Evolutionary conservation across 1,140 invertebrate species (phyloP), one percentile per base, ranked within the genome.

Genomic region (Maconellicoccus hirsutus): DNA sequence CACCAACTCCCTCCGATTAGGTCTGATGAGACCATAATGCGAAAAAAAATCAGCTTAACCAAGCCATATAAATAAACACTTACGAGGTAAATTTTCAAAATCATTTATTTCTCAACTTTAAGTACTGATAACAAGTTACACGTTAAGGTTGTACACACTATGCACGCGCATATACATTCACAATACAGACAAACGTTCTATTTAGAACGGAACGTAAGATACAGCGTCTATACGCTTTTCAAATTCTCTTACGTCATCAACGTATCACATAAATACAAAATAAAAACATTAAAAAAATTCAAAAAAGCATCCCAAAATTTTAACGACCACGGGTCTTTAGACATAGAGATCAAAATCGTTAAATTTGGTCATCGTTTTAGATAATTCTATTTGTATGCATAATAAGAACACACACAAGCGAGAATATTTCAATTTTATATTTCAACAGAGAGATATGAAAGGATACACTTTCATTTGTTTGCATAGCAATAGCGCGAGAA

Each of bases 41-140:
- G 29, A 33, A 33, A 12, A 33, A 33, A 6, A 33, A 3, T 33
- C 29, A 33, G 29, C 29, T 33, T 12, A 6, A 33, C 29, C 29
- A 12, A 33, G 29, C 29, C 12, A 6, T 33, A 33, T 6, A 33
- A 33, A 33, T 33, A 33, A 33, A 12, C 29, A 12, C 4, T 33
- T 12, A 33, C 3, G 29, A 33, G 29, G 29, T 33, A 52, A 8
- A 52, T 16, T 52, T 52, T 52, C n/a, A 6, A 52, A 52, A 52
- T 52, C 42, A 19, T 52, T 52, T 52, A 52, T 52, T 52, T 52
- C n/a, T 52, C 42, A 52, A 52, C 42, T 52, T 52, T 52, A 52
- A 52, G 42, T 52, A 52, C 42, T 52, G 42, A 52, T 52, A 52
- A 52, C 42, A 52, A 52, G 42, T 52, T 52, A 52, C 42, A 52